phyloP scores from a whole-genome alignment of 2,888 invertebrate species.

The Caenorhabditis sp. region DNA sequence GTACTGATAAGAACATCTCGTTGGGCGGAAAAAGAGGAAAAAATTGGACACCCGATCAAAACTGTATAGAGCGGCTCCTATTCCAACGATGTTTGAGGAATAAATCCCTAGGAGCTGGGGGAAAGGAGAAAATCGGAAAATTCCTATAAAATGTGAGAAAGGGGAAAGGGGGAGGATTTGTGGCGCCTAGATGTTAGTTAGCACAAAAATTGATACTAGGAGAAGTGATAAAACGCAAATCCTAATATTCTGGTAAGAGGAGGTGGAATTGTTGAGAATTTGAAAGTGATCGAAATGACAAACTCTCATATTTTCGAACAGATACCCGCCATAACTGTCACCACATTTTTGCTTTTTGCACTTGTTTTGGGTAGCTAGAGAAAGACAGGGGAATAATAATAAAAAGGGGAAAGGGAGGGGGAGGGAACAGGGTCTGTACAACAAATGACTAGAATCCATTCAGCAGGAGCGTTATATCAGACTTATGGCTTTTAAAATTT shows the following conservation, averaged over 20 bases:
- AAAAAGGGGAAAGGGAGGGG: neutral
- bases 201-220: neutral
- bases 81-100: slow-evolving; percentile 19
- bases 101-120: slow-evolving; percentile 39
- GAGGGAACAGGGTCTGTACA: slow-evolving; percentile 39
- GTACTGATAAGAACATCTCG: slow-evolving; percentile 29
- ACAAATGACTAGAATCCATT: slow-evolving; percentile 53
- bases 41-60: slow-evolving; percentile 34
- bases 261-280: neutral
- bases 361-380: too few species aligned
- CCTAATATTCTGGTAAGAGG: slow-evolving; percentile 2
- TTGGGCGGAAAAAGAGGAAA: slow-evolving; percentile 40
- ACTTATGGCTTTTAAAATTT: slow-evolving; percentile 19
- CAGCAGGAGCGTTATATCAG: slow-evolving; percentile 11
- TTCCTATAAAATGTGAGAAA: slow-evolving; percentile 33
- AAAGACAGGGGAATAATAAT: slow-evolving; percentile 33
- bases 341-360: slow-evolving; percentile 13
- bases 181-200: neutral
- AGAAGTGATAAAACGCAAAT: neutral
- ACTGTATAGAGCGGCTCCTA: slow-evolving; percentile 41
- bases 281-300: neutral
- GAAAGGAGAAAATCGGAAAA: slow-evolving; percentile 18
- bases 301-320: neutral
- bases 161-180: neutral
- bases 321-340: slow-evolving; percentile 38